phyloP scores from a whole-genome alignment of 2,888 invertebrate genomes.

The Cheilosia grossa region DNA sequence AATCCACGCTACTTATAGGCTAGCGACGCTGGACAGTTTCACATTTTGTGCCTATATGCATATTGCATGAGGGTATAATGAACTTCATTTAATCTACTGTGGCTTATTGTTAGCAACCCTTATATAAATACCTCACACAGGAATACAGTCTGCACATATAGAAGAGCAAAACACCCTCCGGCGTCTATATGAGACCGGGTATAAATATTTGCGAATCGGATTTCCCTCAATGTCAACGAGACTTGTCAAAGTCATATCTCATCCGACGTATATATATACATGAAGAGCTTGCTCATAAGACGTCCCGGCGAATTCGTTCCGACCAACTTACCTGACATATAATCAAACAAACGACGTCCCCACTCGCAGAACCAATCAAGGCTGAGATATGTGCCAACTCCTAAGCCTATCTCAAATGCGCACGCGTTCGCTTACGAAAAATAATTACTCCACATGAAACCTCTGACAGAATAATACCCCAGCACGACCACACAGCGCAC shows the following conservation, averaged over 20 bases:
- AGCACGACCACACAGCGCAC: constrained; percentile 42
- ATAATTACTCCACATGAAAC: constrained; percentile 21
- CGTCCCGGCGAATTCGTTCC: background rate
- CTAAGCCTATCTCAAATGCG: constrained; percentile 1
- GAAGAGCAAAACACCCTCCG: too few species aligned
- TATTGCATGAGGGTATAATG: too few species aligned
- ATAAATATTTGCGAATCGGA: too few species aligned
- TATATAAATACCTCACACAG: too few species aligned
- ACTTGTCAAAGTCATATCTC: background rate
- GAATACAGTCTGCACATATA: too few species aligned
- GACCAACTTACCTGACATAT: constrained; percentile 8
- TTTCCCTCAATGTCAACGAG: too few species aligned
- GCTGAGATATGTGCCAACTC: constrained; percentile 18
- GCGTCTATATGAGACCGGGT: too few species aligned
- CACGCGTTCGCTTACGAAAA: constrained; percentile 16
- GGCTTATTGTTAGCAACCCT: too few species aligned
- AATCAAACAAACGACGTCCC: constrained; percentile 10
- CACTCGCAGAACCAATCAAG: constrained; percentile 25
- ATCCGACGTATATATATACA: background rate
- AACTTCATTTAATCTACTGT: too few species aligned
- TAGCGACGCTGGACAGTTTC: too few species aligned
- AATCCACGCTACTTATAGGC: too few species aligned
- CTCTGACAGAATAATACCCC: constrained; percentile 29
- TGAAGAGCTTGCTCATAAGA: background rate
- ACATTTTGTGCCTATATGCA: too few species aligned